phyloP scores from a whole-genome alignment of 2,113 vertebrate species.

The Sinocyclocheilus rhinocerous region DNA sequence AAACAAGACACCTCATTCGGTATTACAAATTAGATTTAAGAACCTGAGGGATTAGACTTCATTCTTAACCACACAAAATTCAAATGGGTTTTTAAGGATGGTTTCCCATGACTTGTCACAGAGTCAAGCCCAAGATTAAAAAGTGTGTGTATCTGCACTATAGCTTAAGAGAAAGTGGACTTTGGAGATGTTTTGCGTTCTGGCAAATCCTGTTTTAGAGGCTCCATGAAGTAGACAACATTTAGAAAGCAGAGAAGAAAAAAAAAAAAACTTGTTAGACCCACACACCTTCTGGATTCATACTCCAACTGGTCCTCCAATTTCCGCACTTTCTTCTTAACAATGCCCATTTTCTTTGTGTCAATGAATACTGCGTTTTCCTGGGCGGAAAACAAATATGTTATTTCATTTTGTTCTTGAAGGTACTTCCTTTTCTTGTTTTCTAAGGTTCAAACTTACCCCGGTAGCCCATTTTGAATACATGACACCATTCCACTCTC shows the following conservation, averaged over 20 bases:
- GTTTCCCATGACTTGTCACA: conserved; percentile 8
- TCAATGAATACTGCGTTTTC: conserved; percentile 95
- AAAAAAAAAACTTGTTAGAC: background rate
- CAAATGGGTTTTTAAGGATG: conserved; percentile 23
- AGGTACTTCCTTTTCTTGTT: background rate
- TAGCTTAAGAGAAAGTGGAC: background rate
- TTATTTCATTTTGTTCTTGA: background rate
- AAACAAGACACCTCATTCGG: background rate
- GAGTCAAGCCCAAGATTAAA: conserved; percentile 6
- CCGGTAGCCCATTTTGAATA: conserved; percentile 90
- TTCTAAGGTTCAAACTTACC: conserved; percentile 76
- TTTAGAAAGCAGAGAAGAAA: background rate
- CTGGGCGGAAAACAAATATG: conserved; percentile 64
- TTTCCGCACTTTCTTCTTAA: conserved; percentile 98
- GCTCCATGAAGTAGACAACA: background rate
- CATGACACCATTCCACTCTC: conserved; percentile 99
- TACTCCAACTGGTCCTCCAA: conserved; percentile 94
- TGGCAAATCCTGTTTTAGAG: background rate
- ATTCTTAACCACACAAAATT: background rate
- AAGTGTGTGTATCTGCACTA: background rate
- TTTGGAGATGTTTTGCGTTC: background rate
- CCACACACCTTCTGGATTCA: conserved; percentile 91
- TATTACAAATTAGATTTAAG: background rate
- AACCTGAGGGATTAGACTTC: background rate
- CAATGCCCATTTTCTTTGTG: conserved; percentile 92